A percentile compares a stretch with the other conserved stretches of the same genome.
These are phyloP conservation scores for Chymomyza costata DNA, from an alignment of 1,140 invertebrate species.

Conservation along the genomic window DNA sequence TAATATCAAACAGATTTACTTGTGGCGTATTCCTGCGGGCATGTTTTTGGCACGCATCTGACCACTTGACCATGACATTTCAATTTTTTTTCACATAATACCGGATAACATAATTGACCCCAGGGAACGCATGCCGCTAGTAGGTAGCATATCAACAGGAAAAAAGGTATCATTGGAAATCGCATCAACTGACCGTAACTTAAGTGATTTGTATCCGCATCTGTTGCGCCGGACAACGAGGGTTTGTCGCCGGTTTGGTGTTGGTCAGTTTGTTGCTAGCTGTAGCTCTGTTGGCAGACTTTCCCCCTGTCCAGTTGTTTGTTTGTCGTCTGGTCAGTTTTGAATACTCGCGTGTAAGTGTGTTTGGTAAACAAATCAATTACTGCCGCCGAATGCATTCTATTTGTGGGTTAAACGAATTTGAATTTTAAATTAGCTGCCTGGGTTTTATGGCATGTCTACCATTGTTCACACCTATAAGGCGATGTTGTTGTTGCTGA, in stretches of 20 bases:
- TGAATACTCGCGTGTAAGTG: conserved; percentile 9
- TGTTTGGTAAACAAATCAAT: conserved; percentile 61
- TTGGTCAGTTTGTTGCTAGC: conserved; percentile 28
- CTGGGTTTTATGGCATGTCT: conserved; percentile 33
- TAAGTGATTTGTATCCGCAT: conserved; percentile 56
- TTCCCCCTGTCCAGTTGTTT: not conserved
- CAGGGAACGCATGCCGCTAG: conserved; percentile 37
- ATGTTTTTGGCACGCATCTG: conserved; percentile 40
- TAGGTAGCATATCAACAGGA: conserved; percentile 4
- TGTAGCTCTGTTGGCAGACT: conserved; percentile 22
- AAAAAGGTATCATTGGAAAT: conserved; percentile 58
- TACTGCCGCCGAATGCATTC: conserved; percentile 60
- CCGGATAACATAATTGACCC: conserved; percentile 67
- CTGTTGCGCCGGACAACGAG: conserved; percentile 52
- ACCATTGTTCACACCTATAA: conserved; percentile 50
- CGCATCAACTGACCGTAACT: conserved; percentile 62
- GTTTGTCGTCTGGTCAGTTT: conserved; percentile 24
- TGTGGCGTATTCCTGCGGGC: conserved; percentile 24
- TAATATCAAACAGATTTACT: conserved; percentile 26
- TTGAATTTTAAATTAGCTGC: conserved; percentile 64
- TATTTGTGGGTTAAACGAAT: conserved; percentile 40
- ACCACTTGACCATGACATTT: conserved; percentile 54
- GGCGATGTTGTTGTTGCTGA: conserved; percentile 7
- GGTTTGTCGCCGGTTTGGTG: conserved; percentile 3
- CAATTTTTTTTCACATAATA: conserved; percentile 45